Conservation (phyloP, 2,888 invertebrate species). For the Oxytorus armatus region DNA sequence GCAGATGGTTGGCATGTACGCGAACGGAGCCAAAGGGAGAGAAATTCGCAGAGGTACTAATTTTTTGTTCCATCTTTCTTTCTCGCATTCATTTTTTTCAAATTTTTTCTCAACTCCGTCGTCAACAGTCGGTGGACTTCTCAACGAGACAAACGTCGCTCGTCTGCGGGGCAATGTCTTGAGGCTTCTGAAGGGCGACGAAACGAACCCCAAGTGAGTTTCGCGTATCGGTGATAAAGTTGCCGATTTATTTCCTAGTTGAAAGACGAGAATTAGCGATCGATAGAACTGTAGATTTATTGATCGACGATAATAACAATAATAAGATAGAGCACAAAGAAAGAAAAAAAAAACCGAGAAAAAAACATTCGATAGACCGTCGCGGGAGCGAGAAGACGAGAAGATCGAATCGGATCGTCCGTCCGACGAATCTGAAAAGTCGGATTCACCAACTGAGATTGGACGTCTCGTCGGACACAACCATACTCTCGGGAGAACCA, state of each 20-base stretch:
- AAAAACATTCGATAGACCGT: slow-evolving; percentile 39
- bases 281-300: slow-evolving; percentile 29
- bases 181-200: slow-evolving; percentile 64
- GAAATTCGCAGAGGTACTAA: slow-evolving; percentile 52
- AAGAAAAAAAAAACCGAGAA: slow-evolving; percentile 12
- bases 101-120: not conserved
- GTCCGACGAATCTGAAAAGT: slow-evolving; percentile 29
- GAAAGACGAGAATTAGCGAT: slow-evolving; percentile 33
- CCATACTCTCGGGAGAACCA: slow-evolving; percentile 21
- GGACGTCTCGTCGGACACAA: slow-evolving; percentile 24
- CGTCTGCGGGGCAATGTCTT: slow-evolving; percentile 62
- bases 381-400: slow-evolving; percentile 27
- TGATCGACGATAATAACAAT: slow-evolving; percentile 33
- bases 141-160: slow-evolving; percentile 47
- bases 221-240: not conserved
- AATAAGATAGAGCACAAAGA: slow-evolving; percentile 35
- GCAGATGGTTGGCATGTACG: slow-evolving; percentile 64
- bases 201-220: slow-evolving; percentile 62
- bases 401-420: slow-evolving; percentile 22
- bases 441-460: slow-evolving; percentile 19
- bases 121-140: slow-evolving; percentile 16
- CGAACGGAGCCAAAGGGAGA: slow-evolving; percentile 63
- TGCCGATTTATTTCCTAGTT: slow-evolving; percentile 2
- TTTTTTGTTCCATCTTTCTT: no score
- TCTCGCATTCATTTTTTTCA: no score